phyloP scores from a whole-genome alignment of 2,113 vertebrate species.

The Chrysemys picta region DNA sequence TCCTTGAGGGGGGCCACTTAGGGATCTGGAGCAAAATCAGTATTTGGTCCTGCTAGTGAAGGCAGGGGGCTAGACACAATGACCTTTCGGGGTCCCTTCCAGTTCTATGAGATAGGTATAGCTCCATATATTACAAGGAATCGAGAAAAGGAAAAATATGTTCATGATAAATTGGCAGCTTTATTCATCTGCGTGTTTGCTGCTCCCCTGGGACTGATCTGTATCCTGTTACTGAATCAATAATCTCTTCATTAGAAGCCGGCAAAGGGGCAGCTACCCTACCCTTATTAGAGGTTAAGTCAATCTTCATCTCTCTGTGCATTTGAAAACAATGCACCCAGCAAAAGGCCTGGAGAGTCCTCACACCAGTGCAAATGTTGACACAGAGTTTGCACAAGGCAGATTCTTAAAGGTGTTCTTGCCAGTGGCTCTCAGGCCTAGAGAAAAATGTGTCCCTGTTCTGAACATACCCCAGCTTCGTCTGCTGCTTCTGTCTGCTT shows the following conservation, averaged over 20 bases:
- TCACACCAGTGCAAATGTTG: neutral
- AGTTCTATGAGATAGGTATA: too few relatives aligned
- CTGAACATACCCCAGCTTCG: neutral
- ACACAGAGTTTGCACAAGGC: neutral
- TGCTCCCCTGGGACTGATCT: conserved; percentile 11
- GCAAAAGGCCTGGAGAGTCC: neutral
- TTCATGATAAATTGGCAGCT: neutral
- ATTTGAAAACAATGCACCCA: neutral
- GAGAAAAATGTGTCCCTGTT: neutral
- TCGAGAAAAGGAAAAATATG: conserved; percentile 41
- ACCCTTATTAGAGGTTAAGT: neutral
- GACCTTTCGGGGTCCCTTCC: too few relatives aligned
- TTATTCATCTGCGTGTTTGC: neutral
- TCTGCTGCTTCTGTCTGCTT: neutral
- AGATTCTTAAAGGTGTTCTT: neutral
- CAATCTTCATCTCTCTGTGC: neutral
- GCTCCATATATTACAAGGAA: neutral
- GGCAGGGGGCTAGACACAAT: too few relatives aligned
- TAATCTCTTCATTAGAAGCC: accelerated
- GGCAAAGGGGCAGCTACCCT: neutral
- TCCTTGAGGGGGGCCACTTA: too few relatives aligned
- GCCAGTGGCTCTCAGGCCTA: neutral
- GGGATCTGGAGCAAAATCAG: too few relatives aligned
- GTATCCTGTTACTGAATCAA: neutral
- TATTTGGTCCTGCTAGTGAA: too few relatives aligned